Conservation (phyloP, 2,888 invertebrate species). For the Teinopalpus imperialis region DNA sequence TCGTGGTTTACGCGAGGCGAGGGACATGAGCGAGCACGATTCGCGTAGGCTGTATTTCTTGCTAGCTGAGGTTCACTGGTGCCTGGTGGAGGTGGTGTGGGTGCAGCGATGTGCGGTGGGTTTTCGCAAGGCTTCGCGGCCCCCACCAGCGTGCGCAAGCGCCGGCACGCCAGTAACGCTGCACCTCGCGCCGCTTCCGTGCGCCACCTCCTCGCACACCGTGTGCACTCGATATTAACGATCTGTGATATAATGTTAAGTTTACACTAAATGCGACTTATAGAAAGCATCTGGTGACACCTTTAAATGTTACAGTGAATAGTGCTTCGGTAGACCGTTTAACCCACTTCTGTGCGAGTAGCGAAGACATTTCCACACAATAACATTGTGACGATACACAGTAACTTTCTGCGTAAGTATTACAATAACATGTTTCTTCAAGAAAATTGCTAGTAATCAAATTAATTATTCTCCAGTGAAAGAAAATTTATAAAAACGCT, state of each 20-base stretch:
- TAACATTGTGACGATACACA: slow-evolving; percentile 17
- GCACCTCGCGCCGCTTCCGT: slow-evolving; percentile 52
- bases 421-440: slow-evolving; percentile 1
- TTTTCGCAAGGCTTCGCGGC: slow-evolving; percentile 77
- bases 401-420: slow-evolving; percentile 18
- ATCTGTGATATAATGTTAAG: slow-evolving; percentile 78
- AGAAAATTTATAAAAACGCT: slow-evolving; percentile 12
- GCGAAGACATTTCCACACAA: slow-evolving; percentile 22
- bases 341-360: slow-evolving; percentile 8
- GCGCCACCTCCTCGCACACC: slow-evolving; percentile 44
- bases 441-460: slow-evolving; percentile 6
- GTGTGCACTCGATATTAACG: slow-evolving; percentile 65
- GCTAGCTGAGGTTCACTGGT: slow-evolving; percentile 13
- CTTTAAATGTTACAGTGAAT: slow-evolving; percentile 23
- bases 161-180: slow-evolving; percentile 47
- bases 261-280: slow-evolving; percentile 51
- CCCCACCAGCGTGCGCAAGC: slow-evolving; percentile 55
- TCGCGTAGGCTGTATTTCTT: slow-evolving; percentile 35
- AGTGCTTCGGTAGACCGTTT: slow-evolving; percentile 8
- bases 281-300: no score
- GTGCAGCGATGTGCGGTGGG: slow-evolving; percentile 41
- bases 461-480: slow-evolving; percentile 2
- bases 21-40: slow-evolving; percentile 26
- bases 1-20: slow-evolving; percentile 39
- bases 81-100: slow-evolving; percentile 35